These are phyloP conservation scores for Ia io DNA, from an alignment of 2,113 vertebrate genomes.

Conservation along the genomic window DNA sequence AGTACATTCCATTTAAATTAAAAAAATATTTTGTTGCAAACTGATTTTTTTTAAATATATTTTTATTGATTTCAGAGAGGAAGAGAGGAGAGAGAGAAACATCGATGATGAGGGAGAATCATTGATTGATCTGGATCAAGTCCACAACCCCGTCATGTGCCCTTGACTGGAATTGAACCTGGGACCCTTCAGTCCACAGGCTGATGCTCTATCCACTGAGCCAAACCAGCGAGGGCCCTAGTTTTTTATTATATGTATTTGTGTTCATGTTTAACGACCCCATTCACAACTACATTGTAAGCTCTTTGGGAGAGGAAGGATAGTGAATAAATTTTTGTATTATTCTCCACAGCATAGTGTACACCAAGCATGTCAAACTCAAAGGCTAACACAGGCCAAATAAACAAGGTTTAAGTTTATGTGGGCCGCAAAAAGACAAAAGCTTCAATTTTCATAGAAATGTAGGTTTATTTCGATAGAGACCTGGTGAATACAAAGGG, in stretches of 20 bases:
- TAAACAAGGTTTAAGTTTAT: too few species aligned
- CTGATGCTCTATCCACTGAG: neutral
- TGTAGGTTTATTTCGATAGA: too few species aligned
- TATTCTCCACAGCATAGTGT: neutral
- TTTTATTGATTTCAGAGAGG: too few species aligned
- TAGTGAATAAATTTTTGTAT: neutral
- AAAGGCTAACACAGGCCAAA: too few species aligned
- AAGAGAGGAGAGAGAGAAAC: neutral
- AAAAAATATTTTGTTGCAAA: too few species aligned
- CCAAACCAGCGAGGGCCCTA: neutral
- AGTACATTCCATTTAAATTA: too few species aligned
- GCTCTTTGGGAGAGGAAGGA: neutral
- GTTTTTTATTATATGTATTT: neutral
- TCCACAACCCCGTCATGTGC: neutral
- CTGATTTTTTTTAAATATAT: neutral
- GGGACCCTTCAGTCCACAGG: neutral
- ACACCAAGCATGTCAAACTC: neutral
- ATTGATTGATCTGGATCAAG: neutral
- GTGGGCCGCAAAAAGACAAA: too few species aligned
- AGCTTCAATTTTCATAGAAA: too few species aligned
- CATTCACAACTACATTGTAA: neutral
- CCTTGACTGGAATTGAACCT: neutral
- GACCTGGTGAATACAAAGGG: too few species aligned
- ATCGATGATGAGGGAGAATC: neutral
- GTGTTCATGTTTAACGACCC: neutral